Base-by-base conservation (phyloP, 1,140 invertebrate genomes). In the Tenebrio molitor region DNA sequence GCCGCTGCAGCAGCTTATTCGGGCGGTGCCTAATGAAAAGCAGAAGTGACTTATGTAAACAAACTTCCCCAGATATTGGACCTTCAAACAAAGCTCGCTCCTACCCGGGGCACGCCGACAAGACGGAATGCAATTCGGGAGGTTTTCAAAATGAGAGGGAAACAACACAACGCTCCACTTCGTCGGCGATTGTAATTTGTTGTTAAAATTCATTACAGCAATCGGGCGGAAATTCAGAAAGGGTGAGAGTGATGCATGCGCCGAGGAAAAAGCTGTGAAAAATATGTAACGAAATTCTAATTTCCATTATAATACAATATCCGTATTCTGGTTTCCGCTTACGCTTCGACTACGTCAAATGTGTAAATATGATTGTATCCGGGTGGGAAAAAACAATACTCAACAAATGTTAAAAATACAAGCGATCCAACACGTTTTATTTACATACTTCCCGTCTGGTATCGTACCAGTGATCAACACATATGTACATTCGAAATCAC, bases 41-140 rank as follows among this genome's bases (percentile, higher is more conserved):
- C 50, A 58, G 50, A 58, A 58, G 50, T 58, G 50, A 58, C 50
- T 58, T 58, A 58, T 58, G 50, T 58, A 58, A 58, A 58, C 50
- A 58, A 58, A 58, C 50, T 58, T 58, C 42, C 21, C 50, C n/a
- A 34, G 50, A 58, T 58, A 58, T 58, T 58, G 50, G 50, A 21
- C 50, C 50, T 29, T 25, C 50, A 58, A 29, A 58, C 50, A 58
- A 58, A 58, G 46, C 46, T 53, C 46, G 17, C 46, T 15, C 15
- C n/a, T 10, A 50, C n/a, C 44, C 8, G n/a, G 50, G 23, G 21
- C 6, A 23, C 16, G 19, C 17, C 46, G 46, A 14, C 50, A 21
- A 50, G 44, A 21, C 16, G 23, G 21, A 58, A 58, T 58, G 50
- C 29, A 58, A 58, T 58, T 58, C 23, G 44, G 44, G 17, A 50